phyloP scores from a whole-genome alignment of 2,113 vertebrate species.

The Phoxinus phoxinus region DNA sequence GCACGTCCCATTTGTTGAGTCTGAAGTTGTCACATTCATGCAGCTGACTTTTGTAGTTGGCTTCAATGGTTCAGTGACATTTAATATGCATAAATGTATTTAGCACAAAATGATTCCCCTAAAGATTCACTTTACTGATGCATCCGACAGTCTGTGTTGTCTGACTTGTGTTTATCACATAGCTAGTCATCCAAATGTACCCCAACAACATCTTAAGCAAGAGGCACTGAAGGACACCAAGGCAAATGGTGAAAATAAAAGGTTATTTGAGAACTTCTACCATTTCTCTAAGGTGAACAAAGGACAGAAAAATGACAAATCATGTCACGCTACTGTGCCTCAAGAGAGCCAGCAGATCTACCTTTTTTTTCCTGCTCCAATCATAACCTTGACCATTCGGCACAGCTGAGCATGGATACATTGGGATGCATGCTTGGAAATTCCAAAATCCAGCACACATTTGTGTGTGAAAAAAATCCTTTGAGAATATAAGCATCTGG shows the following conservation, averaged over 20 bases:
- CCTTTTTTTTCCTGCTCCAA: background rate
- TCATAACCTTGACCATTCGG: slow-evolving; percentile 56
- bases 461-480: background rate
- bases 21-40: background rate
- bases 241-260: slow-evolving; percentile 14
- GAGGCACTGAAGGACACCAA: background rate
- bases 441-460: slow-evolving; percentile 33
- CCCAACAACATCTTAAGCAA: slow-evolving; percentile 1
- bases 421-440: slow-evolving; percentile 9
- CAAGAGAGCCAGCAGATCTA: slow-evolving; percentile 19
- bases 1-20: background rate
- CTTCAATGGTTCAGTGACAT: background rate
- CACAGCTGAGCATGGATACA: slow-evolving; percentile 30
- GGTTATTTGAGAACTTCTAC: background rate
- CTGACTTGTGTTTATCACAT: background rate
- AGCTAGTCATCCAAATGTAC: background rate
- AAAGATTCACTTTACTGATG: background rate
- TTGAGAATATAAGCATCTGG: slow-evolving; percentile 46
- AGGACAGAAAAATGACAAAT: background rate
- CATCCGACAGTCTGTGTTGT: slow-evolving; percentile 6
- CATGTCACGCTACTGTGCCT: background rate
- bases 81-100: background rate
- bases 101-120: background rate
- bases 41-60: background rate
- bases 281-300: slow-evolving; percentile 18